A percentile compares a stretch with the other conserved stretches of the same genome.
Evolutionary conservation across 2,888 invertebrate species (phyloP).

Genomic region (Oscheius myriophilus): DNA sequence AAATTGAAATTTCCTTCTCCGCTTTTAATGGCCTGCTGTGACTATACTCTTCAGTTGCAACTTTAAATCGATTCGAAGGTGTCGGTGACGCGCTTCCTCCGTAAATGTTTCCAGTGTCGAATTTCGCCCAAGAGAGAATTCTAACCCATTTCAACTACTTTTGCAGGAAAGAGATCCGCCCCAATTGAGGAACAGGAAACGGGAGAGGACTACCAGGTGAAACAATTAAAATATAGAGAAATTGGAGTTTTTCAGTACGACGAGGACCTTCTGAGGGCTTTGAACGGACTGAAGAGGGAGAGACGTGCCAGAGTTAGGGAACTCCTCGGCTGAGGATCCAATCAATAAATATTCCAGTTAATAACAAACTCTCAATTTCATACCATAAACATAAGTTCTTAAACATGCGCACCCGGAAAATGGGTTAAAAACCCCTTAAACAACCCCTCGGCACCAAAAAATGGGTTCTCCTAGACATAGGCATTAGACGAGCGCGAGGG

Average conservation of each 20-base stretch:
- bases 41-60: too few relatives aligned
- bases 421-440: too few relatives aligned
- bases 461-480: too few relatives aligned
- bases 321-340: conserved; percentile 21
- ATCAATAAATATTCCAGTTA: too few relatives aligned
- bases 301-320: conserved; percentile 27
- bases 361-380: too few relatives aligned
- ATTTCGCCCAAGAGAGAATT: background rate
- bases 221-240: background rate
- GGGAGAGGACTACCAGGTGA: conserved; percentile 1
- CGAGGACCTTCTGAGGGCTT: conserved; percentile 9
- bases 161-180: conserved; percentile 25
- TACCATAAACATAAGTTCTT: too few relatives aligned
- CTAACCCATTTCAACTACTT: background rate
- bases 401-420: too few relatives aligned
- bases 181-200: background rate
- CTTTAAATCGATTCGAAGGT: background rate
- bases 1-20: too few relatives aligned
- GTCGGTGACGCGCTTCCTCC: conserved; percentile 15
- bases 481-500: too few relatives aligned
- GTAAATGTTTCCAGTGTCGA: background rate
- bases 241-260: conserved; percentile 23
- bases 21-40: too few relatives aligned
- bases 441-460: too few relatives aligned
- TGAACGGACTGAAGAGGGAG: conserved; percentile 24